A percentile compares a stretch with the other conserved stretches of the same genome.
Conservation (phyloP, 2,888 invertebrate species). For the Drosophila mayaguana region DNA sequence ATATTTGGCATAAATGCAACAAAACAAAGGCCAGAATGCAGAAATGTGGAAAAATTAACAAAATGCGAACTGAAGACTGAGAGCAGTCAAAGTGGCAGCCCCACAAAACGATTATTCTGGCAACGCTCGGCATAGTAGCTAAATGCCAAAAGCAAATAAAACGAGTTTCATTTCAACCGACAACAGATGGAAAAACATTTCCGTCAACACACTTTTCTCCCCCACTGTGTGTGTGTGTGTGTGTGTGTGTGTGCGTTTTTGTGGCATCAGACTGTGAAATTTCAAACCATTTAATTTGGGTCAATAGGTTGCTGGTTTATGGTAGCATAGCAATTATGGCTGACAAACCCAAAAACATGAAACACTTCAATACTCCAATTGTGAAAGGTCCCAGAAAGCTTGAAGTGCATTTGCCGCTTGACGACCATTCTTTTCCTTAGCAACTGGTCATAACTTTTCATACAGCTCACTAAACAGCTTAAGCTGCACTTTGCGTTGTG, state of each 20-base stretch:
- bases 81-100: conserved; percentile 15
- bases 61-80: conserved; percentile 7
- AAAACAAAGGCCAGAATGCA: conserved; percentile 1
- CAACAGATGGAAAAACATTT: conserved; percentile 49
- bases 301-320: conserved; percentile 51
- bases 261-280: conserved; percentile 39
- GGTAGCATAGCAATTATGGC: conserved; percentile 25
- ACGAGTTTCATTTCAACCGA: conserved; percentile 37
- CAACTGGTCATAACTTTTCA: conserved; percentile 53
- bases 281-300: conserved; percentile 59
- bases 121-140: conserved; percentile 18
- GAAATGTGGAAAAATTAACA: conserved; percentile 2
- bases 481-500: conserved; percentile 56
- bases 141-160: conserved; percentile 40
- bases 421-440: conserved; percentile 7
- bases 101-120: conserved; percentile 29
- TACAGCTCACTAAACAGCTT: conserved; percentile 60
- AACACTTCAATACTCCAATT: conserved; percentile 39
- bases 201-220: conserved; percentile 19
- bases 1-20: conserved; percentile 5
- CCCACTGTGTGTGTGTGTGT: conserved; percentile 16
- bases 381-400: conserved; percentile 24
- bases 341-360: conserved; percentile 26
- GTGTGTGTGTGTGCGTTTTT: conserved; percentile 15
- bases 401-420: conserved; percentile 40